These are phyloP conservation scores for Ptycholaimellus sp. DNA, from an alignment of 2,888 invertebrate species.

Conservation along the genomic window DNA sequence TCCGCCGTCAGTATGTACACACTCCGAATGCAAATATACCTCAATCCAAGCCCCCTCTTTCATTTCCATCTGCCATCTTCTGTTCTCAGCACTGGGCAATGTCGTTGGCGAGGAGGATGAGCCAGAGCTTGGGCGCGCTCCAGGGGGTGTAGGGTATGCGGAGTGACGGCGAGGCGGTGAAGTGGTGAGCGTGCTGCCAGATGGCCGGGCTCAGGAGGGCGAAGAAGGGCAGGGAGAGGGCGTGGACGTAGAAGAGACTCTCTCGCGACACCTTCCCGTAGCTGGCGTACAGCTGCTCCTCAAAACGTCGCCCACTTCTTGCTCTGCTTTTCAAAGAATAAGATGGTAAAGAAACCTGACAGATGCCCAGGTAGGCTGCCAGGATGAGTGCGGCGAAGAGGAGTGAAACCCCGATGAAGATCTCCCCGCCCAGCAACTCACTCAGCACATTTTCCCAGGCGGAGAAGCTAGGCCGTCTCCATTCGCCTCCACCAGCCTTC, in stretches of 20 bases:
- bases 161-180: no score
- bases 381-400: slow-evolving; percentile 64
- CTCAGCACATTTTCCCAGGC: no score
- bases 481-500: no score
- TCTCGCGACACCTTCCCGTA: slow-evolving; percentile 67
- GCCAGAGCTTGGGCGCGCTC: slow-evolving; percentile 49
- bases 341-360: no score
- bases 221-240: slow-evolving; percentile 68
- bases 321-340: no score
- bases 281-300: slow-evolving; percentile 27
- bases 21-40: slow-evolving; percentile 66
- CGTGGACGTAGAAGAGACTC: slow-evolving; percentile 40
- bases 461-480: no score
- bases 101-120: slow-evolving; percentile 54
- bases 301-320: no score
- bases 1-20: slow-evolving; percentile 81
- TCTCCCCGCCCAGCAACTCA: no score
- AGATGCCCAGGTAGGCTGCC: slow-evolving; percentile 47
- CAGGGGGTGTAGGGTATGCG: no score
- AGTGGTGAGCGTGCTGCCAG: slow-evolving; percentile 46
- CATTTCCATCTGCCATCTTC: neutral
- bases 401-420: slow-evolving; percentile 44
- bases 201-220: slow-evolving; percentile 52
- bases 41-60: slow-evolving; percentile 17
- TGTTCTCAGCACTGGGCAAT: slow-evolving; percentile 47